Conservation (phyloP, 2,113 vertebrate species). For the Pseudorhombus dupliciocellatus region DNA sequence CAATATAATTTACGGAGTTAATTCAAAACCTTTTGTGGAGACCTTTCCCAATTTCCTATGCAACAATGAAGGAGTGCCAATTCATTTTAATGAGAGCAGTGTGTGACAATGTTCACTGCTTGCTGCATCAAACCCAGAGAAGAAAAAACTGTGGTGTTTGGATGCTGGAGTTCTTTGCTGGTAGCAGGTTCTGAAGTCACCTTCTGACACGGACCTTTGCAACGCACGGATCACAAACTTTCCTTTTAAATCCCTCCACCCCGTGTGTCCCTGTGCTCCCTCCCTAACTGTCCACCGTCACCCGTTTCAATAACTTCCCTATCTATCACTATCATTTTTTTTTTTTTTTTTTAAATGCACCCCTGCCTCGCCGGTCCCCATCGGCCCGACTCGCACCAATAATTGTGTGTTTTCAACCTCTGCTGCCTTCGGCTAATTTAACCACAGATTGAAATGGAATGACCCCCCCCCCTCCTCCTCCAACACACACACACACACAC, state of each 20-base stretch:
- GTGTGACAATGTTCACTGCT: too few relatives aligned
- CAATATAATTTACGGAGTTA: not conserved
- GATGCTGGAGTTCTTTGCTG: not conserved
- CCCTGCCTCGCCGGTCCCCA: slow-evolving; percentile 72
- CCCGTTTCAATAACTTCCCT: slow-evolving; percentile 39
- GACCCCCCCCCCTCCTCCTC: slow-evolving; percentile 47
- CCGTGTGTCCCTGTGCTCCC: not conserved
- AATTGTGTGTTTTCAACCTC: slow-evolving; percentile 88
- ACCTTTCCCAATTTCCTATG: too few relatives aligned
- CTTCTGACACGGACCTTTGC: not conserved
- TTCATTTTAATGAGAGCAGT: too few relatives aligned
- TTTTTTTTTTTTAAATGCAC: slow-evolving; percentile 43
- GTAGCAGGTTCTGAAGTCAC: not conserved
- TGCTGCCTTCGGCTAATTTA: slow-evolving; percentile 88
- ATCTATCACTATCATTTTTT: slow-evolving; percentile 45
- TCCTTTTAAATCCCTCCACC: not conserved
- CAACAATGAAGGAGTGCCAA: too few relatives aligned
- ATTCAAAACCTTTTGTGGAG: not conserved
- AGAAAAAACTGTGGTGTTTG: not conserved
- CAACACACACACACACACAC: slow-evolving; percentile 7
- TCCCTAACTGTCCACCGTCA: slow-evolving; percentile 15
- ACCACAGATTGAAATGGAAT: slow-evolving; percentile 90
- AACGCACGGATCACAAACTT: not conserved
- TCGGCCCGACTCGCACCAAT: slow-evolving; percentile 79
- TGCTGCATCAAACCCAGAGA: not conserved